A percentile compares a stretch with the other conserved stretches of the same genome.
Conservation (phyloP, 2,113 vertebrate genomes). For the Sylvietta virens region DNA sequence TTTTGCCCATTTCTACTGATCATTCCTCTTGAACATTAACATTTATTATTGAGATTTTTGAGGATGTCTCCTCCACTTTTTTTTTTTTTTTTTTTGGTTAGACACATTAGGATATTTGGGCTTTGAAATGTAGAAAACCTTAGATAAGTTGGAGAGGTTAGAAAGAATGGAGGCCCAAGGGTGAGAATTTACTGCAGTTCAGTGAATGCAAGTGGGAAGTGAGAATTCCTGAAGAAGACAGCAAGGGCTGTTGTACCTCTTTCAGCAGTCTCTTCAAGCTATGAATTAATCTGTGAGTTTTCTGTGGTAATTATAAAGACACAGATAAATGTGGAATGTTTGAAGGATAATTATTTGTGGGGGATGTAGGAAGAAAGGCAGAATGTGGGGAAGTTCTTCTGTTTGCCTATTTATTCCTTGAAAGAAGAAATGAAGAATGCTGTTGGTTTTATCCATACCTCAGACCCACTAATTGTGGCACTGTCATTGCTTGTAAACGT, state of each 20-base stretch:
- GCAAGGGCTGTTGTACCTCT: neutral
- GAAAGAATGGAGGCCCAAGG: neutral
- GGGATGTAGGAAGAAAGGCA: neutral
- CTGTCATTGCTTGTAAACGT: neutral
- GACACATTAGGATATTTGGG: neutral
- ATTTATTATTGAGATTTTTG: neutral
- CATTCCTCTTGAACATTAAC: neutral
- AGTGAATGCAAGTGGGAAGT: neutral
- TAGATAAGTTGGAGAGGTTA: neutral
- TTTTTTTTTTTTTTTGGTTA: neutral
- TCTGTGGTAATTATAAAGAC: neutral
- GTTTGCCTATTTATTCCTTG: neutral
- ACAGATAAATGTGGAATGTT: neutral
- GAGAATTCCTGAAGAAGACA: neutral
- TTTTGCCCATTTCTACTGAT: neutral
- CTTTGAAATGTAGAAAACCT: neutral
- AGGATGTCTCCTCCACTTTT: neutral
- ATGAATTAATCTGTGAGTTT: neutral
- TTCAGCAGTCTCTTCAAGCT: neutral
- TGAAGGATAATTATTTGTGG: neutral
- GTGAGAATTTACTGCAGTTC: neutral
- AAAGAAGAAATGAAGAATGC: neutral
- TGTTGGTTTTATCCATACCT: neutral
- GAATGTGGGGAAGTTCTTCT: neutral
- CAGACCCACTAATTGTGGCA: neutral